These are phyloP conservation scores for Seriola dumerili DNA, from an alignment of 2,113 vertebrate genomes.

Conservation along the genomic window DNA sequence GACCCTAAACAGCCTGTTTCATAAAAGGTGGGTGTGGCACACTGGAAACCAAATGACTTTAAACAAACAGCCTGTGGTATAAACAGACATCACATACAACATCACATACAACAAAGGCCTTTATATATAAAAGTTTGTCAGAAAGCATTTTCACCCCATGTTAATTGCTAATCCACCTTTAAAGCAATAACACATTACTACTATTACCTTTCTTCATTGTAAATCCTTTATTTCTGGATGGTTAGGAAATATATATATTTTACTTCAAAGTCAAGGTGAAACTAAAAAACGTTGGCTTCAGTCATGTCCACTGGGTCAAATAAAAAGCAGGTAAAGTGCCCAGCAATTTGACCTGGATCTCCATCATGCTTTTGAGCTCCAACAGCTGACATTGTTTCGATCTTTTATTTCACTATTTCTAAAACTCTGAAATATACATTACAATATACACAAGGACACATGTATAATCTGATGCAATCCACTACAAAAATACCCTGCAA, in stretches of 20 bases:
- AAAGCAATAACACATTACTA: background rate
- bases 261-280: background rate
- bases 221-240: background rate
- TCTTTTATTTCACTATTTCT: no score
- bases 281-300: background rate
- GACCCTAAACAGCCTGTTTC: conserved; percentile 19
- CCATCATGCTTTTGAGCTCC: no score
- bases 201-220: background rate
- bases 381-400: background rate
- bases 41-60: background rate
- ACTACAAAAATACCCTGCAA: background rate
- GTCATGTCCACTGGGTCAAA: background rate
- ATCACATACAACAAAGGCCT: background rate
- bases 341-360: no score
- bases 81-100: background rate
- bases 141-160: no score
- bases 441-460: background rate
- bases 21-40: conserved; percentile 41
- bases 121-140: no score
- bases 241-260: background rate
- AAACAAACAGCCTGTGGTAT: background rate
- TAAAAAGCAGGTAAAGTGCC: no score
- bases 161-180: no score
- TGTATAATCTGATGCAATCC: background rate
- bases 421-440: no score